Percentiles rank a stretch among this genome's conserved stretches.
phyloP scores from a whole-genome alignment of 1,140 invertebrate genomes.

The Cydia amplana region DNA sequence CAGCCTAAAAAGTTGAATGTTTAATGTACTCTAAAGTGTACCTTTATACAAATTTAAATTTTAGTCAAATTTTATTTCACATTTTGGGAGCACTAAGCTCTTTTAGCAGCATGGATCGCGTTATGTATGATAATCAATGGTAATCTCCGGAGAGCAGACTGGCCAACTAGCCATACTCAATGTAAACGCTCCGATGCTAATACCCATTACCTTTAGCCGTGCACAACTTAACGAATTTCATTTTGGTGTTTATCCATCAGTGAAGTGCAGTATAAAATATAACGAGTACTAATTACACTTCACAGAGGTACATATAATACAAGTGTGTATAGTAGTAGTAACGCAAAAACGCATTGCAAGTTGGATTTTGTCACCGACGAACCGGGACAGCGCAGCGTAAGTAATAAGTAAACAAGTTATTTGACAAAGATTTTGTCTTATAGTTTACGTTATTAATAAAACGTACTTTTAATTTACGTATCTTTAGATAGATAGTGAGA shows the following conservation, averaged over 20 bases:
- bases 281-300: not conserved
- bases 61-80: not conserved
- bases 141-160: conserved; percentile 10
- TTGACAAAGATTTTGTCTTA: too few species aligned
- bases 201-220: conserved; percentile 16
- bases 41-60: too few species aligned
- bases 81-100: not conserved
- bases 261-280: not conserved
- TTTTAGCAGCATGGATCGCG: not conserved
- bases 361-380: too few species aligned
- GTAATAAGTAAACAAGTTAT: too few species aligned
- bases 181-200: conserved; percentile 3
- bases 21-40: too few species aligned
- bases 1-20: too few species aligned
- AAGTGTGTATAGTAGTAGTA: too few species aligned
- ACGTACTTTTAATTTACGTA: too few species aligned
- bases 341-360: too few species aligned
- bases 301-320: too few species aligned
- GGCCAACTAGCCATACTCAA: conserved; percentile 3
- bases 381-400: too few species aligned
- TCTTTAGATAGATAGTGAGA: conserved; percentile 28
- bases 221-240: not conserved
- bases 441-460: too few species aligned
- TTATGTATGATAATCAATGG: conserved; percentile 21
- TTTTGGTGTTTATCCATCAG: not conserved